Base-by-base conservation (phyloP, 2,888 invertebrate genomes). In the Lasioglossum morio region DNA sequence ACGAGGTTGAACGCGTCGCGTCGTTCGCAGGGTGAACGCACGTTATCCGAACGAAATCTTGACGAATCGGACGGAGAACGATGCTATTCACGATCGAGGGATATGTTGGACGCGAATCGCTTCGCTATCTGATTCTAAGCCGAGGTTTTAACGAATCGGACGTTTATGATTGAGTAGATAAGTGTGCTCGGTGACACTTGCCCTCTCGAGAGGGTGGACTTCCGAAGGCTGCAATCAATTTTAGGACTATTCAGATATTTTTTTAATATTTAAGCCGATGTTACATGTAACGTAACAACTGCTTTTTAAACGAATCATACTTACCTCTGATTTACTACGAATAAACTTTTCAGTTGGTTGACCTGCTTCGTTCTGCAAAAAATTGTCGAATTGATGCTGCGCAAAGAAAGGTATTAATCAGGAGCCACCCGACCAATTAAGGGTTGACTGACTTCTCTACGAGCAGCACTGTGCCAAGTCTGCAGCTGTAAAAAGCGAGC, bases 11-110 rank as follows among this genome's bases (percentile, higher is more conserved):
- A 66, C 53, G 53, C 79, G 79, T 60, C 53, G 53, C 79, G 79
- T 60, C 72, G 75, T 77, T 77, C 37, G 79, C 23, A 57, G 63
- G 81, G 43, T 82, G 72, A 76, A 79, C 66, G 74, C 76, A 34
- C 79, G 73, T 83, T 79, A 66, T 84, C 60, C 80, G 30, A 69
- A 34, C 77, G 69, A 84, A 84, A 88, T 81, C 37, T 72, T 40
- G 46, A 1, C 66, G 30, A 12, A 81, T 75, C 74, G 77, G 57
- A 70, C 19, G 70, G 43, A 2, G 12, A 37, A 63, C 30, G 8
- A 16, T 34, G 72, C 53, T 53, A 53, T 23, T 53, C 23, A 53
- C 10, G 53, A 53, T 53, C 53, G 8, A 19, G 23, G 53, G 53
- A 53, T 53, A 53, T 53, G 53, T 53, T 53, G 23, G 53, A 53